Base-by-base conservation (phyloP, 2,888 invertebrate species). In the Cinara cedri region DNA sequence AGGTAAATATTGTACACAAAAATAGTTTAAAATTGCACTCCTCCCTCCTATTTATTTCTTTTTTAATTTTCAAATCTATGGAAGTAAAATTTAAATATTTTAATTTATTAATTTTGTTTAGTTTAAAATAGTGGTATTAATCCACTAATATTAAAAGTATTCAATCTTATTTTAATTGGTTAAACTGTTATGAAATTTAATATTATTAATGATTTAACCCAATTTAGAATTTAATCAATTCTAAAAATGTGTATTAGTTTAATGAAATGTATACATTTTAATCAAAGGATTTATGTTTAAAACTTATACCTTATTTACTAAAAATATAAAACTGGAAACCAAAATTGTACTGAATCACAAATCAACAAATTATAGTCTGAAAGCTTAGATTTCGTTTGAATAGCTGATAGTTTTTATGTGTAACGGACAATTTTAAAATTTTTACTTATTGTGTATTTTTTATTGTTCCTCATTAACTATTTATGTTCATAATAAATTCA, bases 1-100 rank as follows among this genome's bases (percentile, higher is more conserved):
- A 60, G 49, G 49, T 68, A 68, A 68, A 46, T 68, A 51, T 76
- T 76, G 46, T 75, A 65, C n/a, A 68, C 57, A 74, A 57, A 16
- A 51, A 54, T 42, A 42, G 1, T 42, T 65, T 62, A 6, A 46
- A 60, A 72, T 72, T 16, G 16, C 34, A 51, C n/a, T 19, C 26
- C 16, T n/a, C 6, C 16, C 19, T 63, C 6, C 11, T 54, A 49
- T 74, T 10, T 55, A 66, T n/a, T 60, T 78, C 49, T 68, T 13
- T 49, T 57, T 76, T 60, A 24, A 68, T 57, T 68, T 70, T 16
- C 70, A 78, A 49, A 78, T 70, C 24, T 57, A 26, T 68, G 26
- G n/a, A 70, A 62, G 42, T 49, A 46, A 42, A 70, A 49, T 68
- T 78, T 65, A 60, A 60, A 57, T 49, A 57, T 49, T 26, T n/a